Evolutionary conservation across 2,797 vertebrate genomes (phyloP).

Genomic region (Sebastiscus tertius): DNA sequence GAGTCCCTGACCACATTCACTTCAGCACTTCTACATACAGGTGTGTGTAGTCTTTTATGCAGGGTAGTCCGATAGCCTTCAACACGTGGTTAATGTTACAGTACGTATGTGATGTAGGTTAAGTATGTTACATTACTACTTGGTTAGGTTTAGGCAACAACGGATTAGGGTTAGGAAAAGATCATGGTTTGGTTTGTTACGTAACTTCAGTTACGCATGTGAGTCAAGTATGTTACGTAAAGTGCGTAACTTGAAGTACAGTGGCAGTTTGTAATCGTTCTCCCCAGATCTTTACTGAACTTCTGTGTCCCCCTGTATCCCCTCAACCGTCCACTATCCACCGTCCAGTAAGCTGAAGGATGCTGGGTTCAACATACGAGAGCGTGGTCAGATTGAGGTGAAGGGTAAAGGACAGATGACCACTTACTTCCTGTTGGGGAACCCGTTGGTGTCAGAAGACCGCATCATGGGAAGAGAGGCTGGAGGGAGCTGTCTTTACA

Average conservation of each 20-base stretch:
- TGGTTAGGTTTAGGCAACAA: too few relatives aligned
- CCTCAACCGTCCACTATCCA: not conserved
- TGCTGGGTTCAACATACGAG: conserved; percentile 57
- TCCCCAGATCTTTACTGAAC: not conserved
- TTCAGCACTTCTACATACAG: conserved; percentile 79
- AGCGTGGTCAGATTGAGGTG: conserved; percentile 83
- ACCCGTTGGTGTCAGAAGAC: conserved; percentile 73
- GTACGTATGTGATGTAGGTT: too few relatives aligned
- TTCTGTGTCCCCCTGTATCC: not conserved
- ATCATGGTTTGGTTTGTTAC: too few relatives aligned
- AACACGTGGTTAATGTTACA: too few relatives aligned
- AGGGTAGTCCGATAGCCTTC: too few relatives aligned
- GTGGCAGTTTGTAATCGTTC: too few relatives aligned
- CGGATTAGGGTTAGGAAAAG: too few relatives aligned
- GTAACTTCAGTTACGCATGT: too few relatives aligned
- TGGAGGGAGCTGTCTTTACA: conserved; percentile 34
- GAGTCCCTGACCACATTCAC: conserved; percentile 81
- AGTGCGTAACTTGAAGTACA: rapidly evolving
- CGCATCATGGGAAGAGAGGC: conserved; percentile 80
- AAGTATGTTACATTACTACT: too few relatives aligned
- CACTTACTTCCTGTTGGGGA: conserved; percentile 84
- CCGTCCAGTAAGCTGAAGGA: conserved; percentile 53
- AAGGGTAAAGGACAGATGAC: conserved; percentile 88
- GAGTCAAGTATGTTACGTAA: too few relatives aligned
- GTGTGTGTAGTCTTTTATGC: conserved; percentile 27